These are phyloP conservation scores for Psammodynastes pulverulentus DNA, from an alignment of 2,113 vertebrate species.

Conservation along the genomic window DNA sequence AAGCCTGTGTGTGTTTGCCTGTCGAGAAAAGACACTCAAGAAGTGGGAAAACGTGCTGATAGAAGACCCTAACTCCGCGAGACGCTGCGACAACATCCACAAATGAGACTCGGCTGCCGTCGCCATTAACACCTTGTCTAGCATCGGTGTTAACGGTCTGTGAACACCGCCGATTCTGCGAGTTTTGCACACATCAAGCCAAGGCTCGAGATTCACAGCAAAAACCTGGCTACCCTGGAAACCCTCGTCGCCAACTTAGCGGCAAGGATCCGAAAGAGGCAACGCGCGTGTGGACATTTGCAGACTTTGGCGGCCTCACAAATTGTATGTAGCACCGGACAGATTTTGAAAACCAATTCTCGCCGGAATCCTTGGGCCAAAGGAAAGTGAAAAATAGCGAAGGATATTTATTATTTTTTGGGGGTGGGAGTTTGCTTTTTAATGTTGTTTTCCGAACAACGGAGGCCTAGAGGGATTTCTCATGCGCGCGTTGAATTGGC, in stretches of 20 bases:
- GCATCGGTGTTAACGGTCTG: not conserved
- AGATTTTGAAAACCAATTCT: slow-evolving; percentile 35
- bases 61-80: not conserved
- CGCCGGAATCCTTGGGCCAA: slow-evolving; percentile 23
- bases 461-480: not conserved
- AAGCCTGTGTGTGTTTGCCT: not conserved
- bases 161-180: not conserved
- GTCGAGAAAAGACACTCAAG: not conserved
- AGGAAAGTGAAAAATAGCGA: slow-evolving; percentile 40
- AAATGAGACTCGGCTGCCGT: not conserved
- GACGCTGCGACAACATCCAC: not conserved
- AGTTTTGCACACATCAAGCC: not conserved
- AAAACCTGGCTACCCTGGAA: slow-evolving; percentile 11
- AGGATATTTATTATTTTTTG: slow-evolving; percentile 7
- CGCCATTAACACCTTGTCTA: not conserved
- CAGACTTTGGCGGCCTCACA: not conserved
- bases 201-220: not conserved
- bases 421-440: slow-evolving; percentile 40
- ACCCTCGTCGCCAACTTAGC: slow-evolving; percentile 2
- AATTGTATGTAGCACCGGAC: not conserved
- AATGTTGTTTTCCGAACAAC: not conserved
- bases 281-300: slow-evolving; percentile 12
- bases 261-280: slow-evolving; percentile 2
- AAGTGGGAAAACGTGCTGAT: not conserved
- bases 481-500: not conserved